Conservation (phyloP, 1,140 invertebrate species). For the Pygmarrhopalites habei region DNA sequence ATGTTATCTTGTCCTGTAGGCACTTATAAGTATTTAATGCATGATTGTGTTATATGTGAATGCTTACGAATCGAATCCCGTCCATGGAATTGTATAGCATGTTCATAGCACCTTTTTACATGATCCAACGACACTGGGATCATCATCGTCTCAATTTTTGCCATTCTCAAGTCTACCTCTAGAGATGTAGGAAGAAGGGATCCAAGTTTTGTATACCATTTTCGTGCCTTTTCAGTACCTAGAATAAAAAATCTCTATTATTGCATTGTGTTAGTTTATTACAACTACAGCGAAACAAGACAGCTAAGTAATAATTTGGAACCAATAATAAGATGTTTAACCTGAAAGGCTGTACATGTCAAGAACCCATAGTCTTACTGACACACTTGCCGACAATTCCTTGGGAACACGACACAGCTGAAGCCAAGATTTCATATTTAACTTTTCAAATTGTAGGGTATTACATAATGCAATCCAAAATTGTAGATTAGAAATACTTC, state of each 20-base stretch:
- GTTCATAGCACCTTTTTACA: not conserved
- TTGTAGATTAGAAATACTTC: not conserved
- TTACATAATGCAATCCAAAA: not conserved
- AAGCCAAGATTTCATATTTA: not conserved
- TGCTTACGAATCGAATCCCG: not conserved
- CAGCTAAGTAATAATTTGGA: too few species aligned
- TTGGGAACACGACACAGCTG: not conserved
- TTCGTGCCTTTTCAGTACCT: not conserved
- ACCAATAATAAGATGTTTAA: too few species aligned
- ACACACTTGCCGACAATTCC: not conserved
- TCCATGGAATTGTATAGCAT: not conserved
- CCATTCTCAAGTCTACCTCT: conserved; percentile 5
- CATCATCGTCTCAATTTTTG: not conserved
- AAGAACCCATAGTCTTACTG: not conserved
- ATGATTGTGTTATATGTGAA: not conserved
- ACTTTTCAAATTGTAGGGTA: not conserved
- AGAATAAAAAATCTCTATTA: too few species aligned
- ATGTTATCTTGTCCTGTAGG: too few species aligned
- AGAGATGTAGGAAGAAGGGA: not conserved
- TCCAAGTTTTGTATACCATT: not conserved
- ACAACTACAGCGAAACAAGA: too few species aligned
- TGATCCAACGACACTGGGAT: too few species aligned
- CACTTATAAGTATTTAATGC: too few species aligned
- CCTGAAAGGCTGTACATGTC: not conserved
- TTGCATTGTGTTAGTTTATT: too few species aligned